Conservation (phyloP, 2,113 vertebrate genomes). For the Python bivittatus region DNA sequence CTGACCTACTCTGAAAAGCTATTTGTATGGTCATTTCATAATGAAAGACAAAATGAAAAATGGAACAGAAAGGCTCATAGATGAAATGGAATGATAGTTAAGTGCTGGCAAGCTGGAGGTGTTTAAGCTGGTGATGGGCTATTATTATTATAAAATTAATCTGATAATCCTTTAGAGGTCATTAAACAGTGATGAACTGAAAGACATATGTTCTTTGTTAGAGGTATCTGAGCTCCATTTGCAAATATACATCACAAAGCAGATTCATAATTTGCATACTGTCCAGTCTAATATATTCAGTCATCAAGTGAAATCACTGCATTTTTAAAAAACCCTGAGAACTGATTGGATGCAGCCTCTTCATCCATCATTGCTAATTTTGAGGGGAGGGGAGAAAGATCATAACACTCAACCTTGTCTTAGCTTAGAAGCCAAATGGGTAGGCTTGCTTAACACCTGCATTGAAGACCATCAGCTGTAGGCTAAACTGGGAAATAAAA, state of each 20-base stretch:
- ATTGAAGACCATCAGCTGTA: background rate
- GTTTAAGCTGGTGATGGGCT: background rate
- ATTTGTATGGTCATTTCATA: background rate
- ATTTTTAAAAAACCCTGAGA: background rate
- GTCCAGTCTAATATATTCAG: background rate
- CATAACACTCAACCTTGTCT: background rate
- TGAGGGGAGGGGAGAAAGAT: background rate
- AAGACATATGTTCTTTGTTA: conserved; percentile 5
- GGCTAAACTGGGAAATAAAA: background rate
- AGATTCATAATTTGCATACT: background rate
- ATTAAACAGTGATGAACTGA: background rate
- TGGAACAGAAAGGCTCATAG: background rate
- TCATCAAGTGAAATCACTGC: background rate
- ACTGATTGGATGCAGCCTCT: background rate
- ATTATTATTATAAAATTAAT: conserved; percentile 2
- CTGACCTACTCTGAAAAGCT: background rate
- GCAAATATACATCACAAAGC: conserved; percentile 10
- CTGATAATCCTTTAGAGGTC: conserved; percentile 4
- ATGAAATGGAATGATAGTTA: background rate
- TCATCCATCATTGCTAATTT: background rate
- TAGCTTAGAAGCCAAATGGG: background rate
- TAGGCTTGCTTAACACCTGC: background rate
- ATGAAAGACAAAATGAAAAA: conserved; percentile 8
- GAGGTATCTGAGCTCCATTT: background rate
- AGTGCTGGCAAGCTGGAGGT: background rate